Base-by-base conservation (phyloP, 1,140 invertebrate genomes). In the Babylonia areolata region DNA sequence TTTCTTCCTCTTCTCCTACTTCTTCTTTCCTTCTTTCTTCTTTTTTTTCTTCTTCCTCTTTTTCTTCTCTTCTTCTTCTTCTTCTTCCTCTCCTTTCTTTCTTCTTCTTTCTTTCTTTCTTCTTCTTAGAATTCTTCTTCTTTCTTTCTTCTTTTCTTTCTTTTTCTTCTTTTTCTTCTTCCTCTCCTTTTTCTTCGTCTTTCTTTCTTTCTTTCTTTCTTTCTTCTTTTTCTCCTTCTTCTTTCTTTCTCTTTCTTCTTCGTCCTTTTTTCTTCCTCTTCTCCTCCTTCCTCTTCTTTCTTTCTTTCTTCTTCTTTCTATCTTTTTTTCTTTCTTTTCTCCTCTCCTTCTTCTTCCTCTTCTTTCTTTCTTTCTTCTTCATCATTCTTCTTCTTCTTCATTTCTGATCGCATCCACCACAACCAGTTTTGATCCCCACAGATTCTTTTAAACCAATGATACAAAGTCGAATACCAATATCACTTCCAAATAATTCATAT, bases 51-150 rank as follows among this genome's bases (percentile, higher is more conserved):
- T 80, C 37, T 12, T 80, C n/a, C 35, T 85, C 33, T 35, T 73
- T 58, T 84, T 64, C n/a, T 46, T 39, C 37, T 71, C 82, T 39
- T 64, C 31, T 46, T 84, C 82, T 71, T 46, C 42, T 58, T 81
- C 78, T 64, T 46, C 69, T 51, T 69, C 78, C 69, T 31, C 69
- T 51, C 12, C 37, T 81, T 15, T 64, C 58, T 58, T 42, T 81
- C 51, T 69, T 46, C 69, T 58, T 64, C 58, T 69, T 64, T 81
- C 78, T 81, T 71, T 64, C 77, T 81, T 46, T 81, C 54, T 84
- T 46, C 64, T 9, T 39, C 82, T 71, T 12, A n/a, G n/a, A n/a
- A n/a, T n/a, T n/a, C n/a, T n/a, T n/a, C n/a, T n/a, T n/a, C n/a
- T n/a, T n/a, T n/a, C n/a, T n/a, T n/a, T n/a, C 23, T n/a, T 51